Evolutionary conservation across 2,797 vertebrate species (phyloP), one percentile per base, ranked within the genome.

Genomic region (Cephalopachus bancanus): DNA sequence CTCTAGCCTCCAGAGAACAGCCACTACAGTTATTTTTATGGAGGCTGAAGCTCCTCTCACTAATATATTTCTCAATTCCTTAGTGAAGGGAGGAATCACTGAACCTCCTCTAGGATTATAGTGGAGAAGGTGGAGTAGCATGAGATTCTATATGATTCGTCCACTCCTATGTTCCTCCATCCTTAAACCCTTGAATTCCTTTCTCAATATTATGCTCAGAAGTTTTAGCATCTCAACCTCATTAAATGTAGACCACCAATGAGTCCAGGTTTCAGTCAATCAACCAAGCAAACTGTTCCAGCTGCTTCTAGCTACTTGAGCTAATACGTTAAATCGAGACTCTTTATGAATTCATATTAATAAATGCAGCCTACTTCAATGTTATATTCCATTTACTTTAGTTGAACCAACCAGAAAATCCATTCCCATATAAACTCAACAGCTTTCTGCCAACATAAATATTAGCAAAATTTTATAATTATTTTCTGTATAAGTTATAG

Each of bases 381-480:
- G 17, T 92, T 75, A 83, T 80, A 84, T 51, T 93, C 26, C 44
- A 95, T 87, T 26, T 65, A 10, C 57, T 33, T 92, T 83, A 62
- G 37, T 49, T 64, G 64, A 94, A 76, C 33, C 33, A 96, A 83
- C 7, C 57, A 76, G 67, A 83, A 89, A 91, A 83, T 57, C 20
- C 72, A 93, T 78, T 80, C 24, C 15, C 79, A 93, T 17, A 79
- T 78, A 96, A 96, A 95, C 83, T 93, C 49, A 49, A 60, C 37
- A 90, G 17, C 11, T 90, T 87, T 93, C 85, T 96, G 19, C 12
- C 57, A 69, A 71, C 49, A 67, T 26, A 84, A 59, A 49, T 81
- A 87, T 49, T n/a, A 74, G 76, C 33, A 94, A 88, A 87, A 65
- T 11, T 65, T 75, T 92, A 10, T 22, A 71, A 5, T 71, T 93